phyloP scores from a whole-genome alignment of 2,888 invertebrate genomes.

The Athrips mouffetella region DNA sequence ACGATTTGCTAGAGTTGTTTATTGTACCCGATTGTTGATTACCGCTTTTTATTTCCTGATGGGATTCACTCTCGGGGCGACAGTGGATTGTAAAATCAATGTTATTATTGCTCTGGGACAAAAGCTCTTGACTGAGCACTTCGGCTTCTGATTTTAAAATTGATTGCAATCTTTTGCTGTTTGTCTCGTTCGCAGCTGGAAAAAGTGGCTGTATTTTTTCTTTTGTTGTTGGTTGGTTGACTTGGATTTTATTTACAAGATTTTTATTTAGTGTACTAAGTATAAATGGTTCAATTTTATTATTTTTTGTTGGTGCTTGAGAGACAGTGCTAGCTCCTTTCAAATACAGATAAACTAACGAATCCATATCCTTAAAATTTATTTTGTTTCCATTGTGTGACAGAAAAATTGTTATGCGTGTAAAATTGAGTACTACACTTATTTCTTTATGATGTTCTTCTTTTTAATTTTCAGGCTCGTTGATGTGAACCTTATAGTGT shows the following conservation, averaged over 20 bases:
- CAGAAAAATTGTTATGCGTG: no score
- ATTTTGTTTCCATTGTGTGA: not conserved
- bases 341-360: no score
- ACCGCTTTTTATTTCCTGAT: conserved; percentile 5
- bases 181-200: not conserved
- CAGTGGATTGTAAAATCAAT: conserved; percentile 6
- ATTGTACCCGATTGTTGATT: conserved; percentile 9
- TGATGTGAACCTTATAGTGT: no score
- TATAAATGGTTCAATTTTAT: no score
- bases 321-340: no score
- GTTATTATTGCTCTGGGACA: conserved; percentile 4
- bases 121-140: not conserved
- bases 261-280: no score
- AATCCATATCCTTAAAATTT: not conserved
- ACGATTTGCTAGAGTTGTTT: not conserved
- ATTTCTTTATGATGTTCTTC: no score
- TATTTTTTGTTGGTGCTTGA: not conserved
- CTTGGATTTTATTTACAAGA: not conserved
- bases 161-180: conserved; percentile 5
- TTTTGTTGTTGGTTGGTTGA: not conserved
- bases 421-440: no score
- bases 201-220: not conserved
- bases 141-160: conserved; percentile 1
- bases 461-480: no score
- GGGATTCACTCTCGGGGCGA: not conserved